These are phyloP conservation scores for Latrodectus hesperus DNA, from an alignment of 2,888 invertebrate species.

Conservation along the genomic window DNA sequence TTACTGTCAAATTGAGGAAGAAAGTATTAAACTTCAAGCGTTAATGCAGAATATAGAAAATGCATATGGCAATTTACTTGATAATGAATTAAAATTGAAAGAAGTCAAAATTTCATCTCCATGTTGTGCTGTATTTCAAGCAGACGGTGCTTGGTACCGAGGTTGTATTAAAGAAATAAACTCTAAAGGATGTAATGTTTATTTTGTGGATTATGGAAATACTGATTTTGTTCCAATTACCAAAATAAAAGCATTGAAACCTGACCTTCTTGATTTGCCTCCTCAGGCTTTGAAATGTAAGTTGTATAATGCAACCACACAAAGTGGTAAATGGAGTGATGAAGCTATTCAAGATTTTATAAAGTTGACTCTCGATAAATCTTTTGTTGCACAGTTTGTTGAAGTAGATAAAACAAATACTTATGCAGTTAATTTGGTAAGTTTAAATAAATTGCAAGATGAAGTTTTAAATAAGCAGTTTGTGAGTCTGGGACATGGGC, in stretches of 20 bases:
- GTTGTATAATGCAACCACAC: constrained; percentile 70
- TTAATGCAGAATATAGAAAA: constrained; percentile 65
- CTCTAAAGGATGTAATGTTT: constrained; percentile 70
- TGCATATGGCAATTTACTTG: constrained; percentile 28
- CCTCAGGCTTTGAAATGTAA: constrained; percentile 72
- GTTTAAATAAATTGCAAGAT: constrained; percentile 46
- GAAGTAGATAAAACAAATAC: constrained; percentile 24
- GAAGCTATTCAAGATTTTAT: constrained; percentile 70
- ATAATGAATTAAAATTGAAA: constrained; percentile 30
- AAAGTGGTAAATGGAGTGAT: constrained; percentile 57
- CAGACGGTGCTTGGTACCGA: constrained; percentile 73
- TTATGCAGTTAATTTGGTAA: constrained; percentile 64
- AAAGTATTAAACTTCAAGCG: constrained; percentile 67
- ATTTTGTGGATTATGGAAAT: constrained; percentile 75
- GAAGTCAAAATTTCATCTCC: constrained; percentile 28
- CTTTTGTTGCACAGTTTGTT: constrained; percentile 67
- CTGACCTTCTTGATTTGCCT: constrained; percentile 72
- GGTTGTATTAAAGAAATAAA: constrained; percentile 70
- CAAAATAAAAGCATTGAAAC: constrained; percentile 72
- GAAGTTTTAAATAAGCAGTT: constrained; percentile 64
- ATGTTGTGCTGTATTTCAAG: constrained; percentile 71
- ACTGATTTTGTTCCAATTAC: constrained; percentile 71
- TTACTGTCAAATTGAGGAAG: constrained; percentile 71
- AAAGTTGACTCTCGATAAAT: constrained; percentile 66
- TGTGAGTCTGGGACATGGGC: constrained; percentile 41